Evolutionary conservation across 1,140 invertebrate genomes (phyloP), one percentile per base, ranked within the genome.

Genomic region (Atta colombica): DNA sequence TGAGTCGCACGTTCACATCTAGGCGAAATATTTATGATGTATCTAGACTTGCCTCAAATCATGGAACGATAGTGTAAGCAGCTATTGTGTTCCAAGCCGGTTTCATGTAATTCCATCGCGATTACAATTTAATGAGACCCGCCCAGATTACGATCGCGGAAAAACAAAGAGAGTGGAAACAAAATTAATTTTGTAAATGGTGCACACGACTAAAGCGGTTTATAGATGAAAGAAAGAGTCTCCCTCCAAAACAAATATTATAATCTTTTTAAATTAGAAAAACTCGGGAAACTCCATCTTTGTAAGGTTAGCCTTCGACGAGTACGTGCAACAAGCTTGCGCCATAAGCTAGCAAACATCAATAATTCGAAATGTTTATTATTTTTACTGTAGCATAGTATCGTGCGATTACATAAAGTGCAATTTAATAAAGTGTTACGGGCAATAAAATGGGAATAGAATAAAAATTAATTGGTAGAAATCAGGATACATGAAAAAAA

Each of bases 41-140:
- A 39, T 74, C 69, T 75, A 61, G 69, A 74, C 25, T 58, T 25
- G 55, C 18, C 55, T 49, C 39, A n/a, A 55, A 82, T 45, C 55
- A 66, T 58, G 35, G 55, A 60, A 85, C 82, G 82, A 85, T 63
- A 63, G 63, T 87, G 78, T 86, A 88, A 90, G 81, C 81, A 86
- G 87, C 86, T 81, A 77, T 60, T 82, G 81, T 90, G 85, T 78
- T 89, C 35, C 39, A 77, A 85, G 88, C 66, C 66, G 51, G 63
- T 77, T 90, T 85, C 80, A 71, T 75, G 53, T 77, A 71, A 53
- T 80, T 91, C n/a, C 28, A 85, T 91, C 74, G 77, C 35, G 69
- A 90, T 58, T 71, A 85, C 60, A 87, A 78, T 74, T 86, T 90
- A 91, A 91, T 86, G 87, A 88, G 82, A 88, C 55, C 65, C 82